phyloP scores from a whole-genome alignment of 1,140 invertebrate species.

The Nasonia longicornis region DNA sequence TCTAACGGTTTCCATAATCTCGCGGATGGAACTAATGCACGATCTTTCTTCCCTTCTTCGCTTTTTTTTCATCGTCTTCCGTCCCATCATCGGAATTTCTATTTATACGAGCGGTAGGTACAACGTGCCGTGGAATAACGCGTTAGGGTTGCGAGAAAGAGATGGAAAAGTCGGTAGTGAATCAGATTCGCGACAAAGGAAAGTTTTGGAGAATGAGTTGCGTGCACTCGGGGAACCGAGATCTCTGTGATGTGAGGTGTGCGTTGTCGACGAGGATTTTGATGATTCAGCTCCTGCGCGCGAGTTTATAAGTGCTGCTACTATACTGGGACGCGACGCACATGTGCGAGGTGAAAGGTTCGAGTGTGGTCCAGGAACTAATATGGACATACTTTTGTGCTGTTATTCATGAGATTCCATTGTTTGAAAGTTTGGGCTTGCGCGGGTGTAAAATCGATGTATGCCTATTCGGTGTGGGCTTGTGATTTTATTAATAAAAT shows the following conservation, averaged over 20 bases:
- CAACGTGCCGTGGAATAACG: not conserved
- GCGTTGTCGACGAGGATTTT: not conserved
- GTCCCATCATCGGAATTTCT: not conserved
- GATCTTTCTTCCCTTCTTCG: not conserved
- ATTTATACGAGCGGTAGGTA: not conserved
- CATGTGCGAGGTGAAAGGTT: slow-evolving; percentile 8
- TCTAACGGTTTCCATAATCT: not conserved
- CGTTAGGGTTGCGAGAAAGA: not conserved
- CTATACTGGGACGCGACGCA: not conserved
- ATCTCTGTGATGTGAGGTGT: too few species aligned
- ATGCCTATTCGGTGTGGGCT: not conserved
- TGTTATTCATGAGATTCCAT: not conserved
- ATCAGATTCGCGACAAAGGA: slow-evolving; percentile 34
- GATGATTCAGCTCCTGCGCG: slow-evolving; percentile 6
- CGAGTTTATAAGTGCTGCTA: not conserved
- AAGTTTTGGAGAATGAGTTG: slow-evolving; percentile 27
- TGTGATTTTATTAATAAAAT: too few species aligned
- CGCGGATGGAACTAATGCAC: not conserved
- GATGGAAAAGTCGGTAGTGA: slow-evolving; percentile 10
- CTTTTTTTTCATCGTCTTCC: not conserved
- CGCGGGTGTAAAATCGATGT: not conserved
- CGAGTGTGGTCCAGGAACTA: not conserved
- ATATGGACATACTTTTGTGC: not conserved
- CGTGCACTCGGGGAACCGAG: not conserved
- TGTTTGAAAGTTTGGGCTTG: not conserved